A percentile compares a stretch with the other conserved stretches of the same genome.
Conservation (phyloP, 2,797 vertebrate species). For the Argya squamiceps region DNA sequence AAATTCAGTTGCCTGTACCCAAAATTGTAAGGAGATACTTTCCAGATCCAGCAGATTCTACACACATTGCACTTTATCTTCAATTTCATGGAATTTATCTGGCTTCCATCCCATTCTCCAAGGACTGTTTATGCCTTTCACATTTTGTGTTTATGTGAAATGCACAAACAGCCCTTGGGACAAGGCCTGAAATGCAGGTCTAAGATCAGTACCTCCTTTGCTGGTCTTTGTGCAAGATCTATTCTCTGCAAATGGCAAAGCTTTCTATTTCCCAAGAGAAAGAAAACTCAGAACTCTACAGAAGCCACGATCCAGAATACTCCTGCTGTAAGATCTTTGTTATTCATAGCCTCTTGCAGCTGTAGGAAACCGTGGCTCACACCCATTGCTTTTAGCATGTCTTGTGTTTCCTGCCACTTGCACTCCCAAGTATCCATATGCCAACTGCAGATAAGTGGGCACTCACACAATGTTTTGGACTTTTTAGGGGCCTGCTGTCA, state of each 20-base stretch:
- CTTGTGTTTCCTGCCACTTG: not conserved
- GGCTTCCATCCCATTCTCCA: not conserved
- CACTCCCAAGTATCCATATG: not conserved
- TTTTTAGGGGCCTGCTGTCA: not conserved
- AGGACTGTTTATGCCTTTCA: slow-evolving; percentile 19
- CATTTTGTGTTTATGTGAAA: not conserved
- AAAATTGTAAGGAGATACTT: not conserved
- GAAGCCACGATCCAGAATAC: not conserved
- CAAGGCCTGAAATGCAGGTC: not conserved
- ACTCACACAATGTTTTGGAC: not conserved
- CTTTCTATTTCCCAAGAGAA: not conserved
- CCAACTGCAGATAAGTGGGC: not conserved
- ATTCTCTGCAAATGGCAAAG: not conserved
- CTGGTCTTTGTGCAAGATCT: not conserved
- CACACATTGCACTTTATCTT: not conserved
- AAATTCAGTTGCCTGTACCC: not conserved
- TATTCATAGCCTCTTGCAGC: not conserved
- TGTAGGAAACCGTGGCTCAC: not conserved
- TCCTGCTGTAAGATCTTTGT: not conserved
- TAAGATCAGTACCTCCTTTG: not conserved
- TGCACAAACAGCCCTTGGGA: not conserved
- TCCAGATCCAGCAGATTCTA: not conserved
- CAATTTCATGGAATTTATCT: not conserved
- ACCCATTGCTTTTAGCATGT: not conserved
- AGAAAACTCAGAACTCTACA: not conserved